These are phyloP conservation scores for Helicoverpa assulta DNA, from an alignment of 2,888 invertebrate genomes.

Conservation along the genomic window DNA sequence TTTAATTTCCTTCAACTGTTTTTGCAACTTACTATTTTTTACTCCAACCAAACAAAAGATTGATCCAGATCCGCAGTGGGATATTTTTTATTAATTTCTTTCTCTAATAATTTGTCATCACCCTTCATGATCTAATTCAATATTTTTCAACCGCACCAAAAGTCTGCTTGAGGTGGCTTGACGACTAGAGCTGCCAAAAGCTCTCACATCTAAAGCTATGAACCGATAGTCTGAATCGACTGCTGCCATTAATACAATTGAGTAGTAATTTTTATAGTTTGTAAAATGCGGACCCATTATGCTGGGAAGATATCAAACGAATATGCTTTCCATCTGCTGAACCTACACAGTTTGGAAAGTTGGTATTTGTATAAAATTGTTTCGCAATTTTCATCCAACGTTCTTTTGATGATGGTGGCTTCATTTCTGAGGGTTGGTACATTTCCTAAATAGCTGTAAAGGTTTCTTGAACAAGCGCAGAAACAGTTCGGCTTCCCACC, in stretches of 20 bases:
- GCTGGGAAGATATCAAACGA: background rate
- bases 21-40: background rate
- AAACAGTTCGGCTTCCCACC: slow-evolving; percentile 3
- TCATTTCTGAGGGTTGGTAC: slow-evolving; percentile 6
- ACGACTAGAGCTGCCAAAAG: background rate
- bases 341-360: slow-evolving; percentile 6
- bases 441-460: slow-evolving; percentile 9
- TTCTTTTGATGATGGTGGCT: slow-evolving; percentile 11
- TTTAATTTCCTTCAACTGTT: background rate
- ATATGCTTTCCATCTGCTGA: slow-evolving; percentile 11
- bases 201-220: background rate
- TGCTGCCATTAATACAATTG: slow-evolving; percentile 13
- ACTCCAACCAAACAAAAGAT: slow-evolving; percentile 9
- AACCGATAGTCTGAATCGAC: slow-evolving; percentile 2
- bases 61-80: background rate
- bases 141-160: too few relatives aligned
- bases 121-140: too few relatives aligned
- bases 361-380: background rate
- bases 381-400: slow-evolving; percentile 4
- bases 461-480: slow-evolving; percentile 7
- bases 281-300: slow-evolving; percentile 1
- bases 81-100: background rate
- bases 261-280: slow-evolving; percentile 9
- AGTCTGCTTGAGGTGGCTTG: too few relatives aligned
- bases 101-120: background rate